These are phyloP conservation scores for Lamprologus speciosus DNA, from an alignment of 2,113 vertebrate genomes.

Conservation along the genomic window DNA sequence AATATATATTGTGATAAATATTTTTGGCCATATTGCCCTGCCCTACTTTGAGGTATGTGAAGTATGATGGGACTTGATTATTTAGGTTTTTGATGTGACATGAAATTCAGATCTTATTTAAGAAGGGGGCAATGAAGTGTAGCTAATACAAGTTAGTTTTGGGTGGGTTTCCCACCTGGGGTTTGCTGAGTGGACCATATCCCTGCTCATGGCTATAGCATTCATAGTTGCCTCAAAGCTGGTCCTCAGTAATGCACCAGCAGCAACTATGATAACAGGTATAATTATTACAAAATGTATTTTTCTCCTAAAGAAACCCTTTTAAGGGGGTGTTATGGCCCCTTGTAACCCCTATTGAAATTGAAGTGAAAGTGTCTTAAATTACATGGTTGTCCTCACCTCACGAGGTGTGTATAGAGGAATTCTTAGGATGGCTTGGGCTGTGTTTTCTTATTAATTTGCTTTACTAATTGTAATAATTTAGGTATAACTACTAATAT, in stretches of 20 bases:
- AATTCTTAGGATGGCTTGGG: background rate
- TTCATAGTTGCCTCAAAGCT: background rate
- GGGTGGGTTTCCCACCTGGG: background rate
- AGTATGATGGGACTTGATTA: background rate
- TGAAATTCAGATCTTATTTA: background rate
- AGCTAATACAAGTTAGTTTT: background rate
- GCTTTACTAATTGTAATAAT: background rate
- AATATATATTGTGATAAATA: background rate
- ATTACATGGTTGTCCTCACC: background rate
- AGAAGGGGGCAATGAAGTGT: background rate
- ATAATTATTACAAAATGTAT: background rate
- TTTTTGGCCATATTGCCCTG: background rate
- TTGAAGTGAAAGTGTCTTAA: background rate
- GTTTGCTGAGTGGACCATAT: background rate
- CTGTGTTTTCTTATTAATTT: background rate
- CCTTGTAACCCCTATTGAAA: background rate
- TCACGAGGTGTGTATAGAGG: background rate
- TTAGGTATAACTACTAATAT: background rate
- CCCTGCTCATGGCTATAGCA: background rate
- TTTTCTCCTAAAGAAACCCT: background rate
- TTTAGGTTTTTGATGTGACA: background rate
- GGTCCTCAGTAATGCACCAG: background rate
- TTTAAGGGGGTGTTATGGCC: background rate
- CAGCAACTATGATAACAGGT: background rate
- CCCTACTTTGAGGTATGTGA: background rate